Conservation (phyloP, 2,888 invertebrate genomes). For the Himalopsyche kuldschensis region DNA sequence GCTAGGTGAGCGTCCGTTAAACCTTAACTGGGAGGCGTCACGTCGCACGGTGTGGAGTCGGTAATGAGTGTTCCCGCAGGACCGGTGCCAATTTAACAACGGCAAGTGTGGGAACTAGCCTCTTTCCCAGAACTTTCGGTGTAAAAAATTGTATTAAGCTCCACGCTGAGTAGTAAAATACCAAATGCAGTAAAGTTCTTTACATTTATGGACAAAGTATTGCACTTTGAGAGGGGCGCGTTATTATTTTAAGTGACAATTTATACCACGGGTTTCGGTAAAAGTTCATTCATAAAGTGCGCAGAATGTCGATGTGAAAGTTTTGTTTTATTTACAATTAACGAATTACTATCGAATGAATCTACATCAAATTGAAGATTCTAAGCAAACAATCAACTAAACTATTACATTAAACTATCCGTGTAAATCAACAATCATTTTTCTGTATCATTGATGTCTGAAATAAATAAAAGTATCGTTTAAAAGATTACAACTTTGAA, state of each 20-base stretch:
- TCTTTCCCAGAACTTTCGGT: constrained; percentile 13
- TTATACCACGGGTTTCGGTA: background rate
- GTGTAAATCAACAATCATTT: too few species aligned
- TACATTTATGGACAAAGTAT: constrained; percentile 8
- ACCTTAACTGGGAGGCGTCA: constrained; percentile 24
- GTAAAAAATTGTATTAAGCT: constrained; percentile 29
- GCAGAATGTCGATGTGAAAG: background rate
- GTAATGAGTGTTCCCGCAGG: constrained; percentile 37
- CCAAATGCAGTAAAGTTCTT: constrained; percentile 4
- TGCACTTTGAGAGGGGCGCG: background rate
- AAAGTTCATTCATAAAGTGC: background rate
- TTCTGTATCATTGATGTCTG: too few species aligned
- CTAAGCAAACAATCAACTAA: too few species aligned
- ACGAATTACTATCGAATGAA: too few species aligned
- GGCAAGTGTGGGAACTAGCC: constrained; percentile 10
- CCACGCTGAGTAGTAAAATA: constrained; percentile 19
- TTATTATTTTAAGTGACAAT: constrained; percentile 23
- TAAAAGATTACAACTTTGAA: too few species aligned
- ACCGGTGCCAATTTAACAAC: constrained; percentile 27
- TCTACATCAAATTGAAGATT: too few species aligned
- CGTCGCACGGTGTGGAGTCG: constrained; percentile 23
- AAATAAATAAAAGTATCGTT: too few species aligned
- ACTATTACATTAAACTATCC: too few species aligned
- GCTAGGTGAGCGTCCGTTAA: constrained; percentile 24
- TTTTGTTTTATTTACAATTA: too few species aligned